phyloP scores from a whole-genome alignment of 2,113 vertebrate species.

The Myrmophylax atrothorax region DNA sequence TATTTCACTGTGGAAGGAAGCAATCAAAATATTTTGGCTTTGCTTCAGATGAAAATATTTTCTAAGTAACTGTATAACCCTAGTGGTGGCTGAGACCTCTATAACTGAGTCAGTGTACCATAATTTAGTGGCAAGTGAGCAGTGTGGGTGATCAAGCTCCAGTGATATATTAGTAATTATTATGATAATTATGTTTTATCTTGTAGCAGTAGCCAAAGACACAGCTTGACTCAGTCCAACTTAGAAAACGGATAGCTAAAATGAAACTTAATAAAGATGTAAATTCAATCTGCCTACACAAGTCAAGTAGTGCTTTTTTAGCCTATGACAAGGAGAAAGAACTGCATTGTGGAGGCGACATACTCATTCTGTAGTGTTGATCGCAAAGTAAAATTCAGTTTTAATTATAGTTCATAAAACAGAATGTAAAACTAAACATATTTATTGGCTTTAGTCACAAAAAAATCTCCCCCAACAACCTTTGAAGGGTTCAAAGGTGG shows the following conservation, averaged over 20 bases:
- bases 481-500: background rate
- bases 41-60: background rate
- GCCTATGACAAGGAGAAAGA: background rate
- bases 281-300: background rate
- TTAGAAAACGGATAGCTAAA: background rate
- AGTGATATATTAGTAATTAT: background rate
- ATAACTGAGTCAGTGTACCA: background rate
- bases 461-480: background rate
- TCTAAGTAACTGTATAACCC: background rate
- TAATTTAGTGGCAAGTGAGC: background rate
- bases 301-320: background rate
- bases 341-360: background rate
- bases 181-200: background rate
- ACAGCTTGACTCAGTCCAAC: background rate
- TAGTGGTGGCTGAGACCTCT: background rate
- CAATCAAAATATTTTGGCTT: constrained; percentile 24
- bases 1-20: background rate
- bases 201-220: background rate
- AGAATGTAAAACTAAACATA: background rate
- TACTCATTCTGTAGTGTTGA: background rate
- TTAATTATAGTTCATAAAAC: background rate
- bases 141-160: background rate
- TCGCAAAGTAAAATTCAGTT: background rate
- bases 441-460: background rate
- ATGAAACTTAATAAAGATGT: background rate